Base-by-base conservation (phyloP, 2,797 vertebrate genomes). In the Zenarchopterus dispar region DNA sequence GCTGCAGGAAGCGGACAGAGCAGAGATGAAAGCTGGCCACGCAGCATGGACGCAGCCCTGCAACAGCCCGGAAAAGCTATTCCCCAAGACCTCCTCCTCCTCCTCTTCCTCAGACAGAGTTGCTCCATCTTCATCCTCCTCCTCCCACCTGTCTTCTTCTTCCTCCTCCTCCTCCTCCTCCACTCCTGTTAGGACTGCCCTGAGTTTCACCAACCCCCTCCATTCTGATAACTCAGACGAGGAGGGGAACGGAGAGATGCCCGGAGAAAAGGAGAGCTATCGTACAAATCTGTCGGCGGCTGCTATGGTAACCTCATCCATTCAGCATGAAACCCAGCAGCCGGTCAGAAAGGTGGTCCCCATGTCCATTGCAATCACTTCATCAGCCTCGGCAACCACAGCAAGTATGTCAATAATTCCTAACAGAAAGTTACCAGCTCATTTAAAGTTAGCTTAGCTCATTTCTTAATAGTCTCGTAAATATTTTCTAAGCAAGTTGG, bases 121-220 rank as follows among this genome's bases (percentile, higher is more conserved):
- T 33, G 91, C 87, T 0, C 82, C 89, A 46, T 80, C 89, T 43
- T 90, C 93, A 64, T 91, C 84, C 49, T 75, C 91, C 75, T 84
- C 89, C 31, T 88, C 81, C 39, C 67, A 88, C 28, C 58, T 80
- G 33, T 86, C 80, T 74, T 74, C 92, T 80, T 79, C 84, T 72
- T 72, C 88, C 55, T 75, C 90, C 21, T 84, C 92, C 5, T 79
- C 69, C 19, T 88, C 82, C 67, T 87, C 86, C 7, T 71, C 64
- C 33, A 87, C 87, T 10, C 78, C 93, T 0, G 76, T 86, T 71
- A 91, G 94, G 87, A 94, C 93, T 53, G 95, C 96, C 13, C 93
- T 98, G 60, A 94, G 96, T 88, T 99, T 99, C 88, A 99, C 96
- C 78, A 99, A 99, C 88, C 97, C 97, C 42, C 94, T 99, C 67